phyloP scores from a whole-genome alignment of 2,797 vertebrate species.

The Falco cherrug region DNA sequence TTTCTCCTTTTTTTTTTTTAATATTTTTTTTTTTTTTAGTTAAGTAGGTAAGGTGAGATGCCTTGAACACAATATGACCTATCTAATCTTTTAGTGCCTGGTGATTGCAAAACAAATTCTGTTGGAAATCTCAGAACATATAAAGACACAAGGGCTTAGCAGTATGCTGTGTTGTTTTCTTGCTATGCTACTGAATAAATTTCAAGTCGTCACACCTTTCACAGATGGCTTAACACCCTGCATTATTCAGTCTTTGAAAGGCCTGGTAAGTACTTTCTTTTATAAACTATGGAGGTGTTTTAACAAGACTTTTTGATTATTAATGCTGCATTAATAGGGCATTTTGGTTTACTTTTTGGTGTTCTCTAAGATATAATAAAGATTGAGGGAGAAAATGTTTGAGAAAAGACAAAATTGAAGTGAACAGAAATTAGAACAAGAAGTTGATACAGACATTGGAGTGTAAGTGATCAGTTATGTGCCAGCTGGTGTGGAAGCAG shows the following conservation, averaged over 20 bases:
- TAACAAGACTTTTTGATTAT: background rate
- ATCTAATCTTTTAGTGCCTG: background rate
- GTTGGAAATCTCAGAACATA: background rate
- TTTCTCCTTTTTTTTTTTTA: background rate
- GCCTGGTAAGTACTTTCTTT: background rate
- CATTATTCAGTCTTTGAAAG: background rate
- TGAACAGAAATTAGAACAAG: background rate
- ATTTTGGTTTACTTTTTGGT: background rate
- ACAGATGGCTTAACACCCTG: background rate
- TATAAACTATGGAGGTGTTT: background rate
- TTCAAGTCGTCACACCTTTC: constrained; percentile 10
- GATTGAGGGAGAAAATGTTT: background rate
- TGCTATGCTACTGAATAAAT: background rate
- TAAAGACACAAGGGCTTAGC: background rate
- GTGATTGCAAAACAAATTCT: constrained; percentile 5
- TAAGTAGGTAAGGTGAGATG: background rate
- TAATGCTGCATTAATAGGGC: background rate
- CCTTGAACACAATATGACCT: background rate
- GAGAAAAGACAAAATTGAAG: background rate
- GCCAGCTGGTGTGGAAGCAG: background rate
- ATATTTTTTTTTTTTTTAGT: background rate
- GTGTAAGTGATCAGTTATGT: background rate
- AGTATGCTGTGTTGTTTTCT: background rate
- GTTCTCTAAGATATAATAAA: background rate
- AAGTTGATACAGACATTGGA: background rate